These are phyloP conservation scores for Nannoperca obscura DNA, from an alignment of 2,797 vertebrate genomes.

Conservation along the genomic window DNA sequence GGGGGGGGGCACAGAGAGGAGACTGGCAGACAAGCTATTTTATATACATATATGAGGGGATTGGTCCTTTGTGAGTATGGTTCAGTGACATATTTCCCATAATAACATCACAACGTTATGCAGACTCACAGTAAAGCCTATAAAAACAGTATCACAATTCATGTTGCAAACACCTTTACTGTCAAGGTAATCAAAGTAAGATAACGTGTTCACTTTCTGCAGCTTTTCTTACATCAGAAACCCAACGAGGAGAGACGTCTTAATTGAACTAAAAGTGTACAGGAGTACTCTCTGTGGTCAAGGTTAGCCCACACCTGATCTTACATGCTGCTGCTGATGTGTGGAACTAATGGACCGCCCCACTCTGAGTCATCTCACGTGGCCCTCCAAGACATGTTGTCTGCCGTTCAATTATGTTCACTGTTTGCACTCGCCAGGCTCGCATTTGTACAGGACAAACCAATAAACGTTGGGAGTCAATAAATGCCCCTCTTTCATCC, in stretches of 20 bases:
- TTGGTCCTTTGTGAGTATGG: slow-evolving; percentile 42
- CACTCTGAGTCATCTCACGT: slow-evolving; percentile 48
- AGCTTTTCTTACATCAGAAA: slow-evolving; percentile 2
- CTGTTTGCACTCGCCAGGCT: slow-evolving; percentile 47
- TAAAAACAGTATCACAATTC: slow-evolving; percentile 13
- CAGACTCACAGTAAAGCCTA: slow-evolving; percentile 21
- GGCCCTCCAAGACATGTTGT: slow-evolving; percentile 31
- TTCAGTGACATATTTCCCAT: slow-evolving; percentile 42
- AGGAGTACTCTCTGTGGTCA: slow-evolving; percentile 31
- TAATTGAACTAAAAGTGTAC: not conserved
- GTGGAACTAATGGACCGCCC: slow-evolving; percentile 15
- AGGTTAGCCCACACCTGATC: slow-evolving; percentile 31
- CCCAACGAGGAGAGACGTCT: slow-evolving; percentile 22
- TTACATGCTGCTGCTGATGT: slow-evolving; percentile 28
- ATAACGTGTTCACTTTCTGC: not conserved
- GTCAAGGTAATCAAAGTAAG: slow-evolving; percentile 27
- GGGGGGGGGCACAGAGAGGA: not conserved
- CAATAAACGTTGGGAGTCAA: slow-evolving; percentile 54
- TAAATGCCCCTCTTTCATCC: slow-evolving; percentile 45
- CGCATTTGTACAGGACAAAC: slow-evolving; percentile 56
- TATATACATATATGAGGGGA: slow-evolving; percentile 31
- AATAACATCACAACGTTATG: slow-evolving; percentile 37
- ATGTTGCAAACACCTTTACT: not conserved
- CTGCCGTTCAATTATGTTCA: slow-evolving; percentile 40
- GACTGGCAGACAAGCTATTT: slow-evolving; percentile 35